Evolutionary conservation across 1,140 invertebrate genomes (phyloP), one percentile per base, ranked within the genome.

Genomic region (Euura lappo): DNA sequence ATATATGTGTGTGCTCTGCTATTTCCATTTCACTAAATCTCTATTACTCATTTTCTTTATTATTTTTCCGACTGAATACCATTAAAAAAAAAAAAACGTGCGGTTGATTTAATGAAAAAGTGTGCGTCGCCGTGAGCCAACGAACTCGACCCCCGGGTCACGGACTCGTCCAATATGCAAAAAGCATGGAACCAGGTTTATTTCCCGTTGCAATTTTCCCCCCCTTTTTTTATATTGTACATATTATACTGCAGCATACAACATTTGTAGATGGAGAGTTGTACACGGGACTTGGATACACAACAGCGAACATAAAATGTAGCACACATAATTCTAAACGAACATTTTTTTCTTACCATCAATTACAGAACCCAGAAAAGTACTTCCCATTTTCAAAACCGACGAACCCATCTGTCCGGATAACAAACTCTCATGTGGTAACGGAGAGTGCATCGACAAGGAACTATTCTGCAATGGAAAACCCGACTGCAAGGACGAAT

Each of bases 401-500:
- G 96, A 97, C 83, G 95, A 97, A 86, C 96, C 96, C 68, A 90
- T 97, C 75, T 97, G 96, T 80, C 92, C 94, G 6, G 94, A 95
- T 80, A 94, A 94, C 51, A 95, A 97, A 90, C 86, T 97, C 44
- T 94, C 95, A 65, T 97, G 96, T 83, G 96, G 95, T 72, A 95
- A 94, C 86, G 94, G 94, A 75, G 95, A 97, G 79, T 97, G 96
- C 87, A 91, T 97, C 44, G 94, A 96, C 75, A 96, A 95, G 87
- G 93, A 95, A 80, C 89, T 97, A 45, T 97, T 97, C 90, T 99
- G 97, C 88, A 96, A 98, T 84, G 95, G 95, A 82, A 95, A 95
- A 88, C 88, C 92, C 45, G 96, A 98, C 80, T 99, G 97, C 88
- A 94, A 94, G 80, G 97, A 98, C 86, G 94, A 96, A 81, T 98